Evolutionary conservation across 2,797 vertebrate species (phyloP).

Genomic region (Microchirus variegatus): DNA sequence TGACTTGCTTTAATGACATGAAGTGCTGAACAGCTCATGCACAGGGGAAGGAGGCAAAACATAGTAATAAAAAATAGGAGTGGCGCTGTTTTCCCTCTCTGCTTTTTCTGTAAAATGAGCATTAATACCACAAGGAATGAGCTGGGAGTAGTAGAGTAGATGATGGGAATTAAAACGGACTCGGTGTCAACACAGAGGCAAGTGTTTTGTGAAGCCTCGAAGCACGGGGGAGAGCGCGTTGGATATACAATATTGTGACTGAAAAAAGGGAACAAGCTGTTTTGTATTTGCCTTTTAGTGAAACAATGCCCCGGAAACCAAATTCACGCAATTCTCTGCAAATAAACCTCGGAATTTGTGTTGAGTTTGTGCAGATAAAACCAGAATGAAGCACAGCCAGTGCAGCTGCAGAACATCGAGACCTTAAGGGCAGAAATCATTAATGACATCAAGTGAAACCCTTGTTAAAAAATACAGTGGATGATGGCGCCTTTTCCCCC

Average conservation of each 20-base stretch:
- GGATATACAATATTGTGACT: constrained; percentile 39
- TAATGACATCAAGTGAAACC: constrained; percentile 39
- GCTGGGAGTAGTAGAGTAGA: constrained; percentile 32
- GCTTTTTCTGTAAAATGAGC: constrained; percentile 26
- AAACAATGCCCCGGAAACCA: constrained; percentile 37
- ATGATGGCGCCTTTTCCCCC: constrained; percentile 27
- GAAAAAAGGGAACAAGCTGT: constrained; percentile 52
- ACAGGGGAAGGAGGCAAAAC: constrained; percentile 50
- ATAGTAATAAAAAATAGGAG: constrained; percentile 52
- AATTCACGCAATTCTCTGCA: constrained; percentile 35
- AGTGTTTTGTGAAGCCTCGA: constrained; percentile 35
- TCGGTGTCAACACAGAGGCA: constrained; percentile 59
- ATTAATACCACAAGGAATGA: constrained; percentile 42
- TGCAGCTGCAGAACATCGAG: constrained; percentile 15
- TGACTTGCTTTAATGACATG: constrained; percentile 72
- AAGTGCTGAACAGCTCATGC: constrained; percentile 63
- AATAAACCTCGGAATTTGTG: constrained; percentile 16
- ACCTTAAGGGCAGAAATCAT: constrained; percentile 26
- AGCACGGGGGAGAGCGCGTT: constrained; percentile 36
- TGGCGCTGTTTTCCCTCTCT: constrained; percentile 14
- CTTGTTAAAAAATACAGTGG: constrained; percentile 40
- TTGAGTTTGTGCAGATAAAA: constrained; percentile 35
- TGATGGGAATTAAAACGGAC: constrained; percentile 68
- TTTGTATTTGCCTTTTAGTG: constrained; percentile 56
- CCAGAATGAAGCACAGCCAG: constrained; percentile 5